These are phyloP conservation scores for Mormyrus lacerda DNA, from an alignment of 2,113 vertebrate species.

Conservation along the genomic window DNA sequence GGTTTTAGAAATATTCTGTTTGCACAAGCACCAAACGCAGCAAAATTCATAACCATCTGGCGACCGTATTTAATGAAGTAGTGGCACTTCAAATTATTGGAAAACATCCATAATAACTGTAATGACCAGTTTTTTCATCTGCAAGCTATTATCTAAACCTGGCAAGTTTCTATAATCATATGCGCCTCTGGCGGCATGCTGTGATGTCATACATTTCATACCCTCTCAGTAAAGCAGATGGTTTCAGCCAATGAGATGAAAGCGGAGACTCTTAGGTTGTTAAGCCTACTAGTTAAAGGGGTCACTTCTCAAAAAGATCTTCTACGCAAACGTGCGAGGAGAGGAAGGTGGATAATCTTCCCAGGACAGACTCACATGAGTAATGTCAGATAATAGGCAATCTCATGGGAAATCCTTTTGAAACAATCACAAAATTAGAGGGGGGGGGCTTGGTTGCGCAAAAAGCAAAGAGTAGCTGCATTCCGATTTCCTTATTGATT, in stretches of 20 bases:
- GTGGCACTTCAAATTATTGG: background rate
- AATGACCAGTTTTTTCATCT: background rate
- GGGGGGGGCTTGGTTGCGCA: slow-evolving; percentile 16
- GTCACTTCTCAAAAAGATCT: background rate
- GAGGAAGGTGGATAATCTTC: background rate
- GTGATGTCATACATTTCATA: background rate
- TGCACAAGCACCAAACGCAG: background rate
- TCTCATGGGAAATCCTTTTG: background rate
- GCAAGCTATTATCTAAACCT: background rate
- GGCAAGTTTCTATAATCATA: background rate
- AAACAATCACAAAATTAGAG: slow-evolving; percentile 5
- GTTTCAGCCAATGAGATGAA: background rate
- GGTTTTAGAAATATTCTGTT: background rate
- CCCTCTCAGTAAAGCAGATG: background rate
- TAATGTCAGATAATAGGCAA: background rate
- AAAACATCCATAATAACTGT: background rate
- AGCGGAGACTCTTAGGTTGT: background rate
- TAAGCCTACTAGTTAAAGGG: background rate
- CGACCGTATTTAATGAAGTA: background rate
- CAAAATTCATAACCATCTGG: background rate
- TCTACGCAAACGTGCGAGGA: background rate
- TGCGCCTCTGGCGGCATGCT: background rate
- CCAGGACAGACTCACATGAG: background rate
- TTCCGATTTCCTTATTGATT: slow-evolving; percentile 30
- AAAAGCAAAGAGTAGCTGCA: slow-evolving; percentile 30